Evolutionary conservation across 2,888 invertebrate species (phyloP), one percentile per base, ranked within the genome.

Genomic region (Spodoptera exigua): DNA sequence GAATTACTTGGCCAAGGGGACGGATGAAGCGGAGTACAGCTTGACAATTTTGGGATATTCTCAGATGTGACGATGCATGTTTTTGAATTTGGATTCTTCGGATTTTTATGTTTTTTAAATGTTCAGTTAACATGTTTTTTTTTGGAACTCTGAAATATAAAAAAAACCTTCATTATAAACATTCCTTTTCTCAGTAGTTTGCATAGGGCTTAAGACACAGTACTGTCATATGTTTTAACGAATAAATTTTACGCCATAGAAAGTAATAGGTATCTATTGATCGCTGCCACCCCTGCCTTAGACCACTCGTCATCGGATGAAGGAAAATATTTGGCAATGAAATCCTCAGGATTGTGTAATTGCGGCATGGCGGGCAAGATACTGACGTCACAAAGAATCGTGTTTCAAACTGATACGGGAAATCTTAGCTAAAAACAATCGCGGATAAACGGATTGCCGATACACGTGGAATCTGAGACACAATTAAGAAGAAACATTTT

Each of bases 251-350:
- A n/a, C n/a, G n/a, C n/a, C n/a, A n/a, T n/a, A n/a, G n/a, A n/a
- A n/a, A n/a, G n/a, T n/a, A n/a, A n/a, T n/a, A n/a, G n/a, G n/a
- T n/a, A n/a, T n/a, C n/a, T n/a, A n/a, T n/a, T 16, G 12, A 21
- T 1, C 79, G 61, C 74, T 61, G 2, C 11, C 54, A 40, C 75
- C 67, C 51, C 3, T 66, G 3, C n/a, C 72, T 81, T 76, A 62
- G 5, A 43, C 85, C 85, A 74, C 41, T 32, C 18, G n/a, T 57
- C 60, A 74, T 67, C 81, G 82, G 84, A 85, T 86, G 87, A 90
- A 90, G 85, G 89, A 91, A 92, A 92, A 92, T 92, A 91, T 92
- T 92, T 91, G 90, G 86, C 89, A 91, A 91, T 91, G 89, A 90
- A 91, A 92, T 91, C 89, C 86, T 88, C 82, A 79, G 88, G 77